Percentiles rank a stretch among this genome's conserved stretches.
These are phyloP conservation scores for Entomyzon cyanotis DNA, from an alignment of 2,113 vertebrate genomes.

Conservation along the genomic window DNA sequence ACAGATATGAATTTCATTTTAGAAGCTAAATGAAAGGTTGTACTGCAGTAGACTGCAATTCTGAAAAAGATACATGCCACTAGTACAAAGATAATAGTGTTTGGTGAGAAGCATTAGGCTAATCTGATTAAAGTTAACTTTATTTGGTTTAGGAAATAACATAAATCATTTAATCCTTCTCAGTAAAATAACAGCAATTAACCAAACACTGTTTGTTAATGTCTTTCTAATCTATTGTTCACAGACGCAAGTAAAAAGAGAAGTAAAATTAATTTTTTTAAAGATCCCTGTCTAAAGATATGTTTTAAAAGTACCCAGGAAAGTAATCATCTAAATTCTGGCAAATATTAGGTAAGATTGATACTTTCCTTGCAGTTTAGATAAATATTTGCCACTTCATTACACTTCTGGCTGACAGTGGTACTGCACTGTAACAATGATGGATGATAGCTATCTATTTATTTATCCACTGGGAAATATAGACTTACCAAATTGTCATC, in stretches of 20 bases:
- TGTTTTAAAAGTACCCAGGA: neutral
- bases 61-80: neutral
- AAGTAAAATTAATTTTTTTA: neutral
- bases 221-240: neutral
- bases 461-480: slow-evolving; percentile 13
- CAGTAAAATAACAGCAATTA: neutral
- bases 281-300: neutral
- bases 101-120: neutral
- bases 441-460: neutral
- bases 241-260: neutral
- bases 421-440: neutral
- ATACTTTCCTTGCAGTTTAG: neutral
- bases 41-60: neutral
- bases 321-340: neutral
- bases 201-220: neutral
- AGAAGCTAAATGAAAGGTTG: neutral
- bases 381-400: slow-evolving; percentile 36
- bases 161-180: slow-evolving; percentile 1
- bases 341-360: neutral
- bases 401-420: neutral
- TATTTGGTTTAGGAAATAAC: neutral
- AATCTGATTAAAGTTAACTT: neutral
- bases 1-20: neutral
- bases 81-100: neutral
- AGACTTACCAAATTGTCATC: neutral